These are phyloP conservation scores for Sycophila texana DNA, from an alignment of 2,888 invertebrate genomes.

Conservation along the genomic window DNA sequence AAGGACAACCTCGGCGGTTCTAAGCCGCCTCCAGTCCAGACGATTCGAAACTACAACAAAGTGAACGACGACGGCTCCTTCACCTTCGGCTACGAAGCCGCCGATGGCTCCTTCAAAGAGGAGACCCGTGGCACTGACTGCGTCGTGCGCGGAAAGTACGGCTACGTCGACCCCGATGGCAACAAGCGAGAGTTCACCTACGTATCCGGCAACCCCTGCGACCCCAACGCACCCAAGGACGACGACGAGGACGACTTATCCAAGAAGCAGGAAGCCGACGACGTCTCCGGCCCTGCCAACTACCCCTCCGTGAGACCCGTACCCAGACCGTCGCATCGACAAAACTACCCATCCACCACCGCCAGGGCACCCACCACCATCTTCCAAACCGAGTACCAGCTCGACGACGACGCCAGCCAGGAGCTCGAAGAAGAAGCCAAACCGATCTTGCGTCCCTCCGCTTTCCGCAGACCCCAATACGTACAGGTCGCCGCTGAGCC, in stretches of 20 bases:
- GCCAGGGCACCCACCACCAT: constrained; percentile 81
- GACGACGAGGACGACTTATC: constrained; percentile 78
- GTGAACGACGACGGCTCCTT: constrained; percentile 90
- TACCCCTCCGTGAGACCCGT: constrained; percentile 79
- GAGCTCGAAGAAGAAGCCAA: constrained; percentile 80
- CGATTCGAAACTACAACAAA: constrained; percentile 89
- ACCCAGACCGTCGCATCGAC: constrained; percentile 73
- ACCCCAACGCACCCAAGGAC: constrained; percentile 87
- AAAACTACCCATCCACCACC: constrained; percentile 71
- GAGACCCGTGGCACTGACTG: constrained; percentile 91
- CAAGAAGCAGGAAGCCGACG: constrained; percentile 78
- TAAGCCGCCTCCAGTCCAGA: constrained; percentile 87
- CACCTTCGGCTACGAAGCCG: constrained; percentile 90
- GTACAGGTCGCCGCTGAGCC: constrained; percentile 62
- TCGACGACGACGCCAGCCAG: constrained; percentile 77
- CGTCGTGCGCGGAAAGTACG: constrained; percentile 91
- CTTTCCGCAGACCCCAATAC: constrained; percentile 72
- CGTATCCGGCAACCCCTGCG: constrained; percentile 90
- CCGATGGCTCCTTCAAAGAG: constrained; percentile 91
- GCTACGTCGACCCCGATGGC: constrained; percentile 91
- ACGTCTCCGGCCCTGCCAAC: constrained; percentile 79
- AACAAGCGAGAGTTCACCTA: constrained; percentile 91
- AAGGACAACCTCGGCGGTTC: constrained; percentile 78
- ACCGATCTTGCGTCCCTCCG: constrained; percentile 74
- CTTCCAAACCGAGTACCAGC: constrained; percentile 83